phyloP scores from a whole-genome alignment of 2,113 vertebrate species.

The Notarius lentiginosus region DNA sequence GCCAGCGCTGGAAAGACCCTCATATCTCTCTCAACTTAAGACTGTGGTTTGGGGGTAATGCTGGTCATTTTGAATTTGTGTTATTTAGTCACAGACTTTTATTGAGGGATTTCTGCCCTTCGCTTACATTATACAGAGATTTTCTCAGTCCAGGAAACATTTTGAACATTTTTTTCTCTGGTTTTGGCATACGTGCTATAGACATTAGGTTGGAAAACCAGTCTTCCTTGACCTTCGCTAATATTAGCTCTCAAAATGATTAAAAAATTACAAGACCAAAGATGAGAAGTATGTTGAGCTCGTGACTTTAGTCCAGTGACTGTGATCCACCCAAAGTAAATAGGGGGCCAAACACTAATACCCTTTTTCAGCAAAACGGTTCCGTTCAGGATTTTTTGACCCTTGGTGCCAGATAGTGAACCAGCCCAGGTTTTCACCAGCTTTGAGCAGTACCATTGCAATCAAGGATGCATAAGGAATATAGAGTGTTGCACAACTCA shows the following conservation, averaged over 20 bases:
- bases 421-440: too few relatives aligned
- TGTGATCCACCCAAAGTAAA: not conserved
- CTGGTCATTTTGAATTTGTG: not conserved
- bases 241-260: not conserved
- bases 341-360: too few relatives aligned
- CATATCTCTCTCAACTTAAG: not conserved
- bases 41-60: not conserved
- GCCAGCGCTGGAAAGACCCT: not conserved
- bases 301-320: not conserved
- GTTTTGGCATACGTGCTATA: not conserved
- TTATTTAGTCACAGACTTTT: not conserved
- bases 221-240: not conserved
- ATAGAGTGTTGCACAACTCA: too few relatives aligned
- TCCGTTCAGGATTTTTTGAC: too few relatives aligned
- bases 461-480: too few relatives aligned
- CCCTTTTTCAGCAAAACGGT: too few relatives aligned
- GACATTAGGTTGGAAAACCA: not conserved
- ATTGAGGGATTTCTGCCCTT: not conserved
- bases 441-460: too few relatives aligned
- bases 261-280: not conserved
- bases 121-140: not conserved
- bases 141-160: not conserved
- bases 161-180: too few relatives aligned
- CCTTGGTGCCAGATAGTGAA: too few relatives aligned
- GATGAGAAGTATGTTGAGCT: not conserved